Conservation (phyloP, 2,113 vertebrate genomes). For the Amphilophus citrinellus region DNA sequence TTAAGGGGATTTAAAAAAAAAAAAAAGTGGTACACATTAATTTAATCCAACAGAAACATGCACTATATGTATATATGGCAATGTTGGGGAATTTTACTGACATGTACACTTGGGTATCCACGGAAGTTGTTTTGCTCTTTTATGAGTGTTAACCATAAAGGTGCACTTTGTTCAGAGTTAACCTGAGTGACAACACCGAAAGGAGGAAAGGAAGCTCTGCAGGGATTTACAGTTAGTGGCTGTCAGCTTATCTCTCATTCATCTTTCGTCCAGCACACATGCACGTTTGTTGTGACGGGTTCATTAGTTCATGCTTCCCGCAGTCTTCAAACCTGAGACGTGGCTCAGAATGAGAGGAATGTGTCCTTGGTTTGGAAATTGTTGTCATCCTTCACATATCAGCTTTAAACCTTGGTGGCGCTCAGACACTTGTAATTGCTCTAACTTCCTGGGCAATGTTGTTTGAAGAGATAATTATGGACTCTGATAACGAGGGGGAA, state of each 20-base stretch:
- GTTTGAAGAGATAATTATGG: constrained; percentile 80
- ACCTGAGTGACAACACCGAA: constrained; percentile 14
- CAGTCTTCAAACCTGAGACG: background rate
- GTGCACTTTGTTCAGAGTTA: constrained; percentile 28
- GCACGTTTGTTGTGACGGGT: constrained; percentile 11
- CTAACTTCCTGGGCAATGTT: constrained; percentile 68
- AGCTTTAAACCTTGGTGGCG: constrained; percentile 32
- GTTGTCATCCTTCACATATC: constrained; percentile 19
- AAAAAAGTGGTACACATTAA: background rate
- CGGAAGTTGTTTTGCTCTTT: background rate
- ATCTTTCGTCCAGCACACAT: background rate
- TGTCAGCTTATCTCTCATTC: constrained; percentile 32
- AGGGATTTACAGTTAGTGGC: constrained; percentile 12
- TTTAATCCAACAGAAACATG: background rate
- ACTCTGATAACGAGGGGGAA: constrained; percentile 67
- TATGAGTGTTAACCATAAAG: background rate
- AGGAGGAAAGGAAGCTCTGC: constrained; percentile 37
- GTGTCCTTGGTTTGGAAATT: background rate
- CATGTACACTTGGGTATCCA: background rate
- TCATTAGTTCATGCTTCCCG: background rate
- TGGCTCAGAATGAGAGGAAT: constrained; percentile 17
- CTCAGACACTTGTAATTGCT: constrained; percentile 65
- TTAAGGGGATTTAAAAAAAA: background rate
- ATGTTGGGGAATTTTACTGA: background rate
- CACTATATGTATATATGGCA: background rate